Evolutionary conservation across 2,888 invertebrate species (phyloP), one percentile per base, ranked within the genome.

Genomic region (Temnothorax unifasciatus): DNA sequence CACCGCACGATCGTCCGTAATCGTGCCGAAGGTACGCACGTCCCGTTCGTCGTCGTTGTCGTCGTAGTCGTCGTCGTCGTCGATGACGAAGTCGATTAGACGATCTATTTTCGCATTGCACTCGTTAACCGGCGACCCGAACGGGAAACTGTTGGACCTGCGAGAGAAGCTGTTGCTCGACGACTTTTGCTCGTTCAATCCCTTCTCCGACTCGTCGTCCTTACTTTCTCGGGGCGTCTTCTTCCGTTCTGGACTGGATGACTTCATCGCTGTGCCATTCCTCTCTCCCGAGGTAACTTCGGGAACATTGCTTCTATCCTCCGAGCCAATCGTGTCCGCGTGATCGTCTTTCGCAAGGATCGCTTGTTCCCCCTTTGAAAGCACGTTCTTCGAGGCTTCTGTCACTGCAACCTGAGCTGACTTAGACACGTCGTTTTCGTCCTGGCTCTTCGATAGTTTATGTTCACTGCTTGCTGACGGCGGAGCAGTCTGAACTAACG

Each of bases 231-330:
- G 44, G 3, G n/a, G 13, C 8, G 29, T 15, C 44, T 25, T 85
- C 82, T 87, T 92, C n/a, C 64, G 59, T 25, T 85, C 85, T 3
- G 93, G 92, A 88, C 92, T 92, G 47, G 92, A 91, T 21, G 92
- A 84, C 75, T 93, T 93, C 92, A 92, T 93, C 41, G 92, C 87
- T 69, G 92, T 92, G 83, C 92, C 93, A 85, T 93, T 93, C 44
- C 91, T 87, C 75, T 93, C 93, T 77, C 90, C 89, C 8, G 93
- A 92, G 85, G 92, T 91, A n/a, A 59, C 85, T 76, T 93, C 93
- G 69, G 92, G 92, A 44, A 64, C 34, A 6, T 68, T 15, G 25
- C 41, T 61, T 52, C 29, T 68, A 38, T 8, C 52, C 3, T 8
- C 52, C 3, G 6, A 54, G 1, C 44, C 29, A 15, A 15, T 63